Evolutionary conservation across 2,888 invertebrate genomes (phyloP).

Genomic region (Troglohyphantes excavatus): DNA sequence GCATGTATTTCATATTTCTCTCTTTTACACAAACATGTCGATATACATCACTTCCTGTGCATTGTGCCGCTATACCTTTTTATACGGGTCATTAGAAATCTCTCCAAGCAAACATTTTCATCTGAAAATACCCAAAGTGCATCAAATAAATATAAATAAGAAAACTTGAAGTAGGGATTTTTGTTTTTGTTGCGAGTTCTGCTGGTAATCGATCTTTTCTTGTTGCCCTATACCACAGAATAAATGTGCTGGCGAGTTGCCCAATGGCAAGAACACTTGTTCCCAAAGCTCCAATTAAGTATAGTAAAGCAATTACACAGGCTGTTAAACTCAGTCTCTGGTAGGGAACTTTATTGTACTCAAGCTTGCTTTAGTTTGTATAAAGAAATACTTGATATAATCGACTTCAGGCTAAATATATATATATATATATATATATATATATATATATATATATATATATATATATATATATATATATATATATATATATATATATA

Average conservation of each 20-base stretch:
- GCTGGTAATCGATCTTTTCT: background rate
- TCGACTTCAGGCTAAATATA: too few relatives aligned
- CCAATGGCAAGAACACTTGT: background rate
- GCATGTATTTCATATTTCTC: background rate
- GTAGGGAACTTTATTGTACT: background rate
- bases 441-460: too few relatives aligned
- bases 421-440: too few relatives aligned
- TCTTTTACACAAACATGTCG: background rate
- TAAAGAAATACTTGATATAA: too few relatives aligned
- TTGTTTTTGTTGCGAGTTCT: background rate
- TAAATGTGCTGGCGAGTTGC: background rate
- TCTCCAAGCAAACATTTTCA: background rate
- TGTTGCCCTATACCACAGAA: background rate
- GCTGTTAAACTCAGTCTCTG: background rate
- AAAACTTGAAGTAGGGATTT: too few relatives aligned
- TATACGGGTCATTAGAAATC: background rate
- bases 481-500: too few relatives aligned
- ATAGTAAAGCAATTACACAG: too few relatives aligned
- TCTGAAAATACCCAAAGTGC: background rate
- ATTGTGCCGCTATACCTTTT: background rate
- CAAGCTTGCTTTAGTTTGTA: too few relatives aligned
- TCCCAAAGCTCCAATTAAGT: too few relatives aligned
- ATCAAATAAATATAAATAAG: background rate
- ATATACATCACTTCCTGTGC: background rate
- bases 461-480: too few relatives aligned